Evolutionary conservation across 2,888 invertebrate genomes (phyloP).

Genomic region (Dioctria linearis): DNA sequence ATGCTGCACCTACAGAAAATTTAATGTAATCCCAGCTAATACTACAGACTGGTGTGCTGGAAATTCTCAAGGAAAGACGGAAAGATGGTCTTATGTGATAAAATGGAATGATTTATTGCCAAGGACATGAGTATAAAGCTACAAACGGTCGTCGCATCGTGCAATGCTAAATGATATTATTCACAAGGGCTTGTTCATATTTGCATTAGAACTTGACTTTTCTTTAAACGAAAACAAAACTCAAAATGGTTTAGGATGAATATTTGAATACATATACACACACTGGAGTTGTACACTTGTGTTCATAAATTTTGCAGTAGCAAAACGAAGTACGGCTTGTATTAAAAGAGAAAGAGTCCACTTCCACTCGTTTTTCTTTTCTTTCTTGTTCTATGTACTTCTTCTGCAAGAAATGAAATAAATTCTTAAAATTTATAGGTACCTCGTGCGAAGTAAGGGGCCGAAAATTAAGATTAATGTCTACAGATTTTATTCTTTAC

Average conservation of each 20-base stretch:
- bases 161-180: slow-evolving; percentile 33
- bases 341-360: slow-evolving; percentile 16
- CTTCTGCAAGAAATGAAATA: slow-evolving; percentile 37
- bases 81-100: slow-evolving; percentile 43
- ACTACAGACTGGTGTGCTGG: background rate
- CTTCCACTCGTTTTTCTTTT: background rate
- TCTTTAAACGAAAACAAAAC: background rate
- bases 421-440: slow-evolving; percentile 29
- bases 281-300: background rate
- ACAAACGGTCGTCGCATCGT: slow-evolving; percentile 17
- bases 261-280: background rate
- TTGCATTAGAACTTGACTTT: slow-evolving; percentile 42
- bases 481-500: slow-evolving; percentile 25
- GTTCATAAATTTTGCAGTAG: slow-evolving; percentile 6
- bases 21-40: slow-evolving; percentile 39
- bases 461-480: slow-evolving; percentile 38
- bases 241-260: background rate
- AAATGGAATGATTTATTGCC: slow-evolving; percentile 40
- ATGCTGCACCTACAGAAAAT: slow-evolving; percentile 42
- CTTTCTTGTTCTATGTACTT: background rate
- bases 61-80: slow-evolving; percentile 27
- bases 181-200: slow-evolving; percentile 16
- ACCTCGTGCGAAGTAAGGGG: slow-evolving; percentile 14
- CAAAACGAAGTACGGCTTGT: background rate
- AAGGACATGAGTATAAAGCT: slow-evolving; percentile 28